phyloP scores from a whole-genome alignment of 2,113 vertebrate species.

The Capra hircus region DNA sequence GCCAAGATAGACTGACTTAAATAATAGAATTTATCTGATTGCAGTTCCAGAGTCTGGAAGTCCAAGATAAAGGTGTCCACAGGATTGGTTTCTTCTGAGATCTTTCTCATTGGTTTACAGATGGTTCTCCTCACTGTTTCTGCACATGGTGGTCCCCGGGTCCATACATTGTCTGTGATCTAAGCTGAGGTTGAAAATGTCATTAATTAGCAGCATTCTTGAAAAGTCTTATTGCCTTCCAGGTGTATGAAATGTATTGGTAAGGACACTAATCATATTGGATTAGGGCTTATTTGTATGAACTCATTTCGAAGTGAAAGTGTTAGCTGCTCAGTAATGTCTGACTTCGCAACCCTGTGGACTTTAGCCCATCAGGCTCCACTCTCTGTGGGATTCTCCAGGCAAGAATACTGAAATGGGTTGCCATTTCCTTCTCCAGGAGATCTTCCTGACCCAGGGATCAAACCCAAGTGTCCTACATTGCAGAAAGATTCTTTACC shows the following conservation, averaged over 20 bases:
- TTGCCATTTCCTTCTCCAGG: background rate
- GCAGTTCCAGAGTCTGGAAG: background rate
- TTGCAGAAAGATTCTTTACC: background rate
- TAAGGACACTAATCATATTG: too few relatives aligned
- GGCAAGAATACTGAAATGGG: background rate
- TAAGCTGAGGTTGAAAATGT: background rate
- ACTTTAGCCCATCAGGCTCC: background rate
- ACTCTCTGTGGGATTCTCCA: background rate
- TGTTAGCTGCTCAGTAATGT: background rate
- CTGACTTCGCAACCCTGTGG: fast-evolving
- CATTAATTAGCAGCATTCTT: background rate
- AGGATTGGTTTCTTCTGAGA: background rate
- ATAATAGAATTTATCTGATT: background rate
- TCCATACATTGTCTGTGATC: background rate
- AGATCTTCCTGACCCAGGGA: background rate
- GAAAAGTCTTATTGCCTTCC: background rate
- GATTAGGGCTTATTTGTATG: background rate
- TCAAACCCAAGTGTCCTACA: background rate
- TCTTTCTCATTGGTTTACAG: background rate
- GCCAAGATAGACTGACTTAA: background rate
- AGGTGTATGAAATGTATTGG: background rate
- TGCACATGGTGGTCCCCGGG: too few relatives aligned
- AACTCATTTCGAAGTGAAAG: background rate
- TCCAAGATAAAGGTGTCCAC: background rate
- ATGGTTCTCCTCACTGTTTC: background rate